Conservation (phyloP, 1,140 invertebrate species). For the Drosophila aff. region DNA sequence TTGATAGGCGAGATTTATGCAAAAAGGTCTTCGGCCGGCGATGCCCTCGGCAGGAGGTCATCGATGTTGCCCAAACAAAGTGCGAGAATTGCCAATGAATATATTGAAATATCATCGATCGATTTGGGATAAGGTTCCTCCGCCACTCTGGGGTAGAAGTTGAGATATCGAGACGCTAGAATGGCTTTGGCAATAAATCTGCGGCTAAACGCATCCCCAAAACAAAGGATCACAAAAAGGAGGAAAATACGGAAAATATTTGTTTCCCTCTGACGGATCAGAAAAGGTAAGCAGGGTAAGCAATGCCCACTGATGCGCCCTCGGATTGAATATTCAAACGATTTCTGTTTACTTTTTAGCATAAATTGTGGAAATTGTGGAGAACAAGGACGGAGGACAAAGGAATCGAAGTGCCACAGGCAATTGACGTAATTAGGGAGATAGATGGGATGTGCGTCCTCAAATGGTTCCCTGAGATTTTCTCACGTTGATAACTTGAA, state of each 20-base stretch:
- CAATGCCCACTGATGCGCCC: constrained; percentile 33
- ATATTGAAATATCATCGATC: constrained; percentile 72
- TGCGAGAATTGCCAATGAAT: constrained; percentile 43
- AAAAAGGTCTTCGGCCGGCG: constrained; percentile 23
- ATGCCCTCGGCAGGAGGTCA: constrained; percentile 49
- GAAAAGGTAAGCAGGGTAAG: constrained; percentile 14
- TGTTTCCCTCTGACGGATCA: too few relatives aligned
- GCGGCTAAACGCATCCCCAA: constrained; percentile 62
- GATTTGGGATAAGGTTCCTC: constrained; percentile 2
- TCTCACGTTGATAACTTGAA: constrained; percentile 60
- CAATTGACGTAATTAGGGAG: constrained; percentile 75
- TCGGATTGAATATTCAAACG: constrained; percentile 68
- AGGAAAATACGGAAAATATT: too few relatives aligned
- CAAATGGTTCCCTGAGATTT: constrained; percentile 44
- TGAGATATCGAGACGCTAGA: constrained; percentile 44
- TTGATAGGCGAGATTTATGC: constrained; percentile 39
- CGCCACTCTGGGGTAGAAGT: constrained; percentile 46
- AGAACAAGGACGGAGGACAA: constrained; percentile 27
- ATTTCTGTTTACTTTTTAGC: constrained; percentile 75
- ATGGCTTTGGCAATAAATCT: constrained; percentile 61
- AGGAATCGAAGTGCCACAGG: constrained; percentile 55
- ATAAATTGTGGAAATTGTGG: constrained; percentile 60
- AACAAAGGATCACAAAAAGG: constrained; percentile 64
- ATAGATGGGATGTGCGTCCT: constrained; percentile 26
- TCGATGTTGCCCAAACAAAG: constrained; percentile 43